Evolutionary conservation across 2,113 vertebrate genomes (phyloP).

Genomic region (Phalacrocorax pelagicus): DNA sequence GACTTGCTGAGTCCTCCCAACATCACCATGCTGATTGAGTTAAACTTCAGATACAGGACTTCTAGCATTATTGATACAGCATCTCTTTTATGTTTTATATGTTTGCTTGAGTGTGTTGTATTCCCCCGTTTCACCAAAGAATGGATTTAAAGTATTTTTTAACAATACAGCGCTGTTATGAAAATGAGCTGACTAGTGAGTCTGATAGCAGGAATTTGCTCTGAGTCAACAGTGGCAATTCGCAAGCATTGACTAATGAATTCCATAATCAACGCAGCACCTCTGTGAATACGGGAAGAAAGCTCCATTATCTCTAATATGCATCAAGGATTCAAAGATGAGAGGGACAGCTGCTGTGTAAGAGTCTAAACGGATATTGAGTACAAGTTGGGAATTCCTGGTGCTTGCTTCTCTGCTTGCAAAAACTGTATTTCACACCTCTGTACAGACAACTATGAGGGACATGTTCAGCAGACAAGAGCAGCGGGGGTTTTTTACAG

Average conservation of each 20-base stretch:
- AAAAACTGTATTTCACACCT: background rate
- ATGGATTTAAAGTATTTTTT: slow-evolving; percentile 38
- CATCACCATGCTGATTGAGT: background rate
- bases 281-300: slow-evolving; percentile 42
- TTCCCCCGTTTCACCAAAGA: background rate
- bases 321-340: background rate
- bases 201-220: slow-evolving; percentile 63
- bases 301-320: slow-evolving; percentile 38
- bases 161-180: slow-evolving; percentile 56
- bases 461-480: background rate
- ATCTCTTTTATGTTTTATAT: slow-evolving; percentile 19
- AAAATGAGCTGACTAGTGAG: slow-evolving; percentile 64
- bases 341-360: slow-evolving; percentile 29
- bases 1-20: background rate
- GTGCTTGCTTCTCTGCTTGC: background rate
- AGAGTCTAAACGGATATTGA: background rate
- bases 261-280: slow-evolving; percentile 48
- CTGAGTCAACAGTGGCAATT: slow-evolving; percentile 58
- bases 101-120: slow-evolving; percentile 10
- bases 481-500: background rate
- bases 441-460: background rate
- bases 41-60: slow-evolving; percentile 16
- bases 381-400: slow-evolving; percentile 35
- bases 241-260: slow-evolving; percentile 61
- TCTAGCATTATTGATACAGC: background rate